Conservation (phyloP, 2,797 vertebrate species). For the Selene dorsalis region DNA sequence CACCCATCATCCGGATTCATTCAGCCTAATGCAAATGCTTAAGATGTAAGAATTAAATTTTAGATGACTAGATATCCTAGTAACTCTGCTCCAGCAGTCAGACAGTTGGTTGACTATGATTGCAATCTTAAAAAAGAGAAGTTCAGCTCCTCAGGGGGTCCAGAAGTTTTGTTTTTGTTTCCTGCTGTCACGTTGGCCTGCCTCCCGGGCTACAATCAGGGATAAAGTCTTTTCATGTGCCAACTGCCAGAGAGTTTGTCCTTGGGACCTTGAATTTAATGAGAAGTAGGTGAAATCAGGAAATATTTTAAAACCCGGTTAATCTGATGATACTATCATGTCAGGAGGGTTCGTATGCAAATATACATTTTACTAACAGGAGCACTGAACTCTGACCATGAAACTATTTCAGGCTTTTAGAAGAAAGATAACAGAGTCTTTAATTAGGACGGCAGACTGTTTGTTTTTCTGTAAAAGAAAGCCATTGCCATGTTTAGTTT, state of each 20-base stretch:
- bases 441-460: conserved; percentile 45
- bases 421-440: conserved; percentile 43
- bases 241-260: conserved; percentile 53
- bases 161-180: conserved; percentile 62
- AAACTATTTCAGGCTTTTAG: neutral
- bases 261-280: conserved; percentile 45
- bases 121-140: conserved; percentile 42
- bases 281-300: conserved; percentile 13
- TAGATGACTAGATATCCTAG: conserved; percentile 34
- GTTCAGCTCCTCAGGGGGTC: conserved; percentile 35
- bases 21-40: conserved; percentile 1
- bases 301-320: conserved; percentile 12
- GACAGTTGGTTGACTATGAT: conserved; percentile 43
- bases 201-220: conserved; percentile 55
- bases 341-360: conserved; percentile 20
- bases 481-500: conserved; percentile 54
- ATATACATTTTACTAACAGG: conserved; percentile 21
- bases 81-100: conserved; percentile 18
- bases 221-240: conserved; percentile 53
- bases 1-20: conserved; percentile 30
- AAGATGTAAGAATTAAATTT: conserved; percentile 28
- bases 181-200: conserved; percentile 57
- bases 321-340: conserved; percentile 16
- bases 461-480: conserved; percentile 15
- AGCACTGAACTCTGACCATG: conserved; percentile 1